Evolutionary conservation across 2,797 vertebrate genomes (phyloP).

Genomic region (Gobio occitaniae): DNA sequence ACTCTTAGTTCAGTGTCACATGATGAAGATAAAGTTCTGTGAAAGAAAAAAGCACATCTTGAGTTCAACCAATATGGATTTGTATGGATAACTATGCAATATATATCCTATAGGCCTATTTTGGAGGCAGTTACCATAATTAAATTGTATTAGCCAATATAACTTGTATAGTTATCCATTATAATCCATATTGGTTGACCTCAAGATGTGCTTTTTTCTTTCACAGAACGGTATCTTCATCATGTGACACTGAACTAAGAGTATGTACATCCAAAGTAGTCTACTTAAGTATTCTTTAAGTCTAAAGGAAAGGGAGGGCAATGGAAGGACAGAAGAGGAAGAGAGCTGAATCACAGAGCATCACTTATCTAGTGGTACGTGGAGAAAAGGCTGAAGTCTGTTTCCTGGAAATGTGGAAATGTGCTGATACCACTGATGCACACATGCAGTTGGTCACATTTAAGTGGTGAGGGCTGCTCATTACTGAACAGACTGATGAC

Average conservation of each 20-base stretch:
- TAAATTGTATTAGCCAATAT: not conserved
- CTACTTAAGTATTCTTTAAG: slow-evolving; percentile 28
- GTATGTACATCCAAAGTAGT: slow-evolving; percentile 3
- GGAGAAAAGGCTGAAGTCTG: slow-evolving; percentile 49
- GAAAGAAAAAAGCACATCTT: no score
- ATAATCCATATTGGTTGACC: not conserved
- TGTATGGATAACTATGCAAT: no score
- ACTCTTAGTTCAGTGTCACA: no score
- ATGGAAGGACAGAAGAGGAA: slow-evolving; percentile 39
- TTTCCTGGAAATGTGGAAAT: slow-evolving; percentile 56
- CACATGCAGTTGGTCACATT: slow-evolving; percentile 48
- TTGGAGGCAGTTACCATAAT: not conserved
- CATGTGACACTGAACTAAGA: not conserved
- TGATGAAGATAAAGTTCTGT: no score
- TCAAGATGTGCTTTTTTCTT: not conserved
- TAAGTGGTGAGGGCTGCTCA: slow-evolving; percentile 18
- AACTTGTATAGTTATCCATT: not conserved
- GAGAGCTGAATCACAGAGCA: slow-evolving; percentile 48
- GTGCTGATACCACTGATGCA: slow-evolving; percentile 49
- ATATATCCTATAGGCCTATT: not conserved
- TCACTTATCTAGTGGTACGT: slow-evolving; percentile 58
- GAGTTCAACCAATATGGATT: no score
- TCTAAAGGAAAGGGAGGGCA: slow-evolving; percentile 26
- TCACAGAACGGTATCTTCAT: not conserved
- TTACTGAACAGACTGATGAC: slow-evolving; percentile 12